Base-by-base conservation (phyloP, 2,797 vertebrate species). In the Acanthornis magna region DNA sequence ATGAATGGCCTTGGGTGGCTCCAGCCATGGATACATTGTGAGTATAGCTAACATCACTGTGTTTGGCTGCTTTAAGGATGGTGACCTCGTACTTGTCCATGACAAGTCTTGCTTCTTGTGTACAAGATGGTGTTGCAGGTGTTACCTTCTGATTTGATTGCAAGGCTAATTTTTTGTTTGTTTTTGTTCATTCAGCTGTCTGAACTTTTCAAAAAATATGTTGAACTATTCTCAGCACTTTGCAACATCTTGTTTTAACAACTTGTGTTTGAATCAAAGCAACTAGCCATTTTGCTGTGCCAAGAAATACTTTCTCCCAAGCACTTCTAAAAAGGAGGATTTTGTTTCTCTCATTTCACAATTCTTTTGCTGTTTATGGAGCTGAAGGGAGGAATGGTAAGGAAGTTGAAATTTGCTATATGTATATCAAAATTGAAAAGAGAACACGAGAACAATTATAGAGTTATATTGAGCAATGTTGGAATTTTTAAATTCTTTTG, bases 291-390 rank as follows among this genome's bases (percentile, higher is more conserved):
- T 89, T 62, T 91, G 40, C 76, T 79, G 34, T 95, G 92, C 85
- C 88, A 96, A 95, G 62, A 92, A 91, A 89, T 40, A 45, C 32
- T 75, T 84, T 66, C 79, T 60, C 72, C 42, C 40, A 65, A 75
- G 53, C 50, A 20, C 61, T 91, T 83, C 18, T 57, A 20, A 38
- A 61, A 89, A 93, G 34, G 58, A 57, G 34, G 32, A 26, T 73
- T 93, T 83, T 89, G 26, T 79, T 88, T 91, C 77, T 66, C 40
- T 72, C 79, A 18, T 96, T 92, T 93, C 87, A 91, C 81, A 73
- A 57, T 80, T 89, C 62, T 42, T 93, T 76, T 77, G 32, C 58
- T 89, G 73, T 82, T 95, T 78, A 47, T 72, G 47, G 29, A 85
- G 47, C 73, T 84, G 66, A 75, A 81, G 60, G 53, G 43, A 68